A percentile compares a stretch with the other conserved stretches of the same genome.
These are phyloP conservation scores for Spisula subtruncata DNA, from an alignment of 2,888 invertebrate species.

Conservation along the genomic window DNA sequence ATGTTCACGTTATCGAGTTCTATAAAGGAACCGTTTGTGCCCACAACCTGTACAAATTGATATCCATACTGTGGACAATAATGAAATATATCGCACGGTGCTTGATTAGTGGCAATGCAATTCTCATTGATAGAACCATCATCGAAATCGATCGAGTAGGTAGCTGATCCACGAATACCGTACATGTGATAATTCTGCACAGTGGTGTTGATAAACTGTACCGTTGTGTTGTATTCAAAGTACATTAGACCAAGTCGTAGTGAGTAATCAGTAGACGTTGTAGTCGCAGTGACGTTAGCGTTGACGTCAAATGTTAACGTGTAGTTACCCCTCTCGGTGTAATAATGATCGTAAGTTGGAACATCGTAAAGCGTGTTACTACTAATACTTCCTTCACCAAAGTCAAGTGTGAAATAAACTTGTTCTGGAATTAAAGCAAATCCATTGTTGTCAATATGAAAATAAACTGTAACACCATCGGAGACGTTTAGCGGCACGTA, in stretches of 20 bases:
- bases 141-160: constrained; percentile 57
- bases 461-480: constrained; percentile 66
- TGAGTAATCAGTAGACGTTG: constrained; percentile 29
- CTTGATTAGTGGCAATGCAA: constrained; percentile 39
- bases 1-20: constrained; percentile 64
- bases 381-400: constrained; percentile 38
- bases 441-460: constrained; percentile 63
- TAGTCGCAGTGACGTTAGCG: constrained; percentile 56
- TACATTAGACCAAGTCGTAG: constrained; percentile 65
- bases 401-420: constrained; percentile 54
- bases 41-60: constrained; percentile 47
- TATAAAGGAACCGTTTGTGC: constrained; percentile 62
- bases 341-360: constrained; percentile 48
- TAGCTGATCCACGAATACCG: constrained; percentile 58
- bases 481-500: constrained; percentile 63
- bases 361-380: constrained; percentile 46
- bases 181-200: constrained; percentile 59
- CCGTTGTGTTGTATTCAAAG: constrained; percentile 59
- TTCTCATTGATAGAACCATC: constrained; percentile 44
- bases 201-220: constrained; percentile 60
- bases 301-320: constrained; percentile 44
- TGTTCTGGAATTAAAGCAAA: constrained; percentile 58
- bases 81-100: constrained; percentile 56
- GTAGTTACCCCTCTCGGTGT: constrained; percentile 60
- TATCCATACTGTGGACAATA: constrained; percentile 63